Evolutionary conservation across 2,888 invertebrate species (phyloP).

Genomic region (Drosophila anceps): DNA sequence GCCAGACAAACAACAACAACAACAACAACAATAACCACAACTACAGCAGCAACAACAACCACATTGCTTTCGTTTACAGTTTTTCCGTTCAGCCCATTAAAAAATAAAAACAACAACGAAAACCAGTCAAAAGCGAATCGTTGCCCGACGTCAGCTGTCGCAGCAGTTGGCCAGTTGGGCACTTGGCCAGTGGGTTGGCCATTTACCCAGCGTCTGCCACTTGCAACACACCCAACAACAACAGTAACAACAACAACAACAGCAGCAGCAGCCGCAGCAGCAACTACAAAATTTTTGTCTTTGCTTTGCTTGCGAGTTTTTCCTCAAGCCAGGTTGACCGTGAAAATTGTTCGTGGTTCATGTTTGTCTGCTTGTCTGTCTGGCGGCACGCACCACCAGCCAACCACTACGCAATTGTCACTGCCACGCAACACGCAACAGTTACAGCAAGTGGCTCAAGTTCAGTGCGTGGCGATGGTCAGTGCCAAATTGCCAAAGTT

Average conservation of each 20-base stretch:
- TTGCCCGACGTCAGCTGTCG: constrained; percentile 14
- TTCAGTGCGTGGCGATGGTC: constrained; percentile 66
- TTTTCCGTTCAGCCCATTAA: constrained; percentile 56
- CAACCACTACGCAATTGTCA: constrained; percentile 56
- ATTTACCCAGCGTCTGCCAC: constrained; percentile 58
- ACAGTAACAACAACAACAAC: constrained; percentile 8
- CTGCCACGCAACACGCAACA: constrained; percentile 42
- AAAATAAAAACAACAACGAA: constrained; percentile 36
- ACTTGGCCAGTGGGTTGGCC: constrained; percentile 56
- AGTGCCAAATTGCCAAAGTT: constrained; percentile 38
- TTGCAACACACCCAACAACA: constrained; percentile 64
- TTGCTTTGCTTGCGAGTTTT: constrained; percentile 55
- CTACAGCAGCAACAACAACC: constrained; percentile 13
- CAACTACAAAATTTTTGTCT: constrained; percentile 28
- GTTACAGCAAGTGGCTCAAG: constrained; percentile 59
- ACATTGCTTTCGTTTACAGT: constrained; percentile 58
- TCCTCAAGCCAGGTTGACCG: constrained; percentile 60
- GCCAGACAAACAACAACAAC: constrained; percentile 18
- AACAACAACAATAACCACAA: constrained; percentile 11
- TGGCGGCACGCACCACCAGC: constrained; percentile 47
- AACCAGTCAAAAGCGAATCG: constrained; percentile 52
- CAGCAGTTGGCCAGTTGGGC: constrained; percentile 49
- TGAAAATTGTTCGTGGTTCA: constrained; percentile 55
- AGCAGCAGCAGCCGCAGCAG: constrained; percentile 23
- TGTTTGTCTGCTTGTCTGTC: constrained; percentile 16